phyloP scores from a whole-genome alignment of 1,140 invertebrate genomes.

The Megathymus violae region DNA sequence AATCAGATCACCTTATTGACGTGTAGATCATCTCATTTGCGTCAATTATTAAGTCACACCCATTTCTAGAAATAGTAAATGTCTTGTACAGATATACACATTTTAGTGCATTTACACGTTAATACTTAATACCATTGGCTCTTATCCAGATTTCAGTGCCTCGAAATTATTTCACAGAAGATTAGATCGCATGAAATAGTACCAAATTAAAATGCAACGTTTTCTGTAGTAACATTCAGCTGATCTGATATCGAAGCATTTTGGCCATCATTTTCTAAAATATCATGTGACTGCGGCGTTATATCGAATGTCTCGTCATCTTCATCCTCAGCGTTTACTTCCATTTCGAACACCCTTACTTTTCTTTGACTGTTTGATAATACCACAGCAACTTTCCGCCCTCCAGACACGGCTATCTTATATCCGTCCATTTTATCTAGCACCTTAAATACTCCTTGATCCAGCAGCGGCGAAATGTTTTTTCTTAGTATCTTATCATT shows the following conservation, averaged over 20 bases:
- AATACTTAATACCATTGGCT: no score
- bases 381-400: conserved; percentile 94
- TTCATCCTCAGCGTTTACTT: conserved; percentile 95
- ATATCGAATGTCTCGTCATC: conserved; percentile 87
- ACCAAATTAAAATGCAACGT: conserved; percentile 49
- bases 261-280: conserved; percentile 49
- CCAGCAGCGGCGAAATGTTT: conserved; percentile 80
- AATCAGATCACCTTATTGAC: background rate
- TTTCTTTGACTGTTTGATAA: conserved; percentile 91
- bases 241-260: conserved; percentile 42
- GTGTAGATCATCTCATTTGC: no score
- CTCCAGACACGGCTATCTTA: conserved; percentile 92
- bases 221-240: conserved; percentile 38
- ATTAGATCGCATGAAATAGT: no score
- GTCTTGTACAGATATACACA: no score
- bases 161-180: no score
- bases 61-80: no score
- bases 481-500: conserved; percentile 77
- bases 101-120: no score
- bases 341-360: conserved; percentile 95
- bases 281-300: conserved; percentile 67
- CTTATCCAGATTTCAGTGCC: no score
- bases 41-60: no score
- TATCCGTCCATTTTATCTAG: conserved; percentile 90
- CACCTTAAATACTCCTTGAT: conserved; percentile 82